Percentiles rank a stretch among this genome's conserved stretches.
phyloP scores from a whole-genome alignment of 2,113 vertebrate species.

The Holacanthus passer region DNA sequence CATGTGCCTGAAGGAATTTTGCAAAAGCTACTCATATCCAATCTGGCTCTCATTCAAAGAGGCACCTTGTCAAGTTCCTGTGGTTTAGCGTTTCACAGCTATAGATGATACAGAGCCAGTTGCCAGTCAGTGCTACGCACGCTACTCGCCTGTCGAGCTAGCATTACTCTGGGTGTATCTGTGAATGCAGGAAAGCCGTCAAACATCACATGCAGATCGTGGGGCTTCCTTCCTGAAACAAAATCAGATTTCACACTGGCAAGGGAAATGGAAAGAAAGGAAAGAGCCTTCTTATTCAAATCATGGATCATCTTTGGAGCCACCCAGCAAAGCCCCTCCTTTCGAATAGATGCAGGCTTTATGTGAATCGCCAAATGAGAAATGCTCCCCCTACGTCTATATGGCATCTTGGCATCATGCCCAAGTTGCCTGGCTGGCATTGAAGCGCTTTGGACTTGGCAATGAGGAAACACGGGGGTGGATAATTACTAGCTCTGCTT shows the following conservation, averaged over 20 bases:
- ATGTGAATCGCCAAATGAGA: slow-evolving; percentile 61
- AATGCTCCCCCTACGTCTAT: slow-evolving; percentile 61
- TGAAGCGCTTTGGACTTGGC: slow-evolving; percentile 65
- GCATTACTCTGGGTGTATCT: slow-evolving; percentile 44
- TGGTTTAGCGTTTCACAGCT: slow-evolving; percentile 43
- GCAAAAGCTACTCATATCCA: slow-evolving; percentile 6
- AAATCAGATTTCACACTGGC: slow-evolving; percentile 60
- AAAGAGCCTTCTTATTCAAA: slow-evolving; percentile 69
- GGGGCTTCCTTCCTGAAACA: slow-evolving; percentile 43
- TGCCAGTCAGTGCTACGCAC: slow-evolving; percentile 31
- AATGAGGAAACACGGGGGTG: slow-evolving; percentile 62
- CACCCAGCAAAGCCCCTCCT: slow-evolving; percentile 35
- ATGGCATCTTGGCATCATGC: slow-evolving; percentile 72
- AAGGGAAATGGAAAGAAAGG: slow-evolving; percentile 27
- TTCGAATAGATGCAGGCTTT: slow-evolving; percentile 51
- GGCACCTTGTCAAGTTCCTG: slow-evolving; percentile 24
- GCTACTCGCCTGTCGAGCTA: slow-evolving; percentile 16
- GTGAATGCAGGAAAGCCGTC: slow-evolving; percentile 36
- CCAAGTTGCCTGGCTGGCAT: slow-evolving; percentile 67
- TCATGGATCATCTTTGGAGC: slow-evolving; percentile 60
- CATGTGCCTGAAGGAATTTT: slow-evolving; percentile 15
- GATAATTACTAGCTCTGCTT: slow-evolving; percentile 72
- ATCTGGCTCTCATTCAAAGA: slow-evolving; percentile 23
- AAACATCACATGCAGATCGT: slow-evolving; percentile 51
- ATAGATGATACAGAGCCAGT: slow-evolving; percentile 24